phyloP scores from a whole-genome alignment of 2,888 invertebrate species.

The Clusia tigrina region DNA sequence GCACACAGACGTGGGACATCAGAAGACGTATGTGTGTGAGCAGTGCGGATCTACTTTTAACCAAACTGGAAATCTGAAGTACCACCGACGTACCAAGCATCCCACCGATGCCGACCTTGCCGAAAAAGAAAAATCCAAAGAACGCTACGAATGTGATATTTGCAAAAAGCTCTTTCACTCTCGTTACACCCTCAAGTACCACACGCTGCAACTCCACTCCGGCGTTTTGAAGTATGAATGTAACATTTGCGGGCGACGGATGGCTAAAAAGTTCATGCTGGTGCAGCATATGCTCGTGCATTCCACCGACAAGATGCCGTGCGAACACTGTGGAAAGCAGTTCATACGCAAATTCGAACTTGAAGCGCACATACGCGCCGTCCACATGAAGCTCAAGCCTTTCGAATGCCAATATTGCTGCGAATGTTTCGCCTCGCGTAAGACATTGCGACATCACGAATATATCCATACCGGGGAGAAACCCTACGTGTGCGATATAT shows the following conservation, averaged over 20 bases:
- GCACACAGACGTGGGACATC: constrained; percentile 38
- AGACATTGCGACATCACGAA: constrained; percentile 54
- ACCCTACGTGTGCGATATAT: constrained; percentile 58
- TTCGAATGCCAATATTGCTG: constrained; percentile 51
- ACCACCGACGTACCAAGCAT: constrained; percentile 57
- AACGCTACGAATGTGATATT: constrained; percentile 46
- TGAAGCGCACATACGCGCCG: constrained; percentile 54
- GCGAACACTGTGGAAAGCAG: constrained; percentile 52
- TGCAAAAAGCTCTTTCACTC: constrained; percentile 56
- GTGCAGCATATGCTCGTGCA: constrained; percentile 57
- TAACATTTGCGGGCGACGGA: constrained; percentile 50
- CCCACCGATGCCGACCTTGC: constrained; percentile 50
- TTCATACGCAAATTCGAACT: constrained; percentile 56
- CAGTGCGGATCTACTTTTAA: constrained; percentile 60
- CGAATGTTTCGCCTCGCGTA: constrained; percentile 54
- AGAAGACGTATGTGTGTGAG: constrained; percentile 55
- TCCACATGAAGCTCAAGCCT: constrained; percentile 56
- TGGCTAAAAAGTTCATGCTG: constrained; percentile 58
- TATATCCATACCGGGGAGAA: constrained; percentile 63
- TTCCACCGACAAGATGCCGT: constrained; percentile 53
- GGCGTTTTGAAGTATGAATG: constrained; percentile 48
- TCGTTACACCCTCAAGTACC: constrained; percentile 54
- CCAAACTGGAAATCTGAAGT: constrained; percentile 56
- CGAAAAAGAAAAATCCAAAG: constrained; percentile 38
- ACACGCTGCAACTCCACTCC: constrained; percentile 51